Evolutionary conservation across 2,113 vertebrate species (phyloP).

Genomic region (Tetrax tetrax): DNA sequence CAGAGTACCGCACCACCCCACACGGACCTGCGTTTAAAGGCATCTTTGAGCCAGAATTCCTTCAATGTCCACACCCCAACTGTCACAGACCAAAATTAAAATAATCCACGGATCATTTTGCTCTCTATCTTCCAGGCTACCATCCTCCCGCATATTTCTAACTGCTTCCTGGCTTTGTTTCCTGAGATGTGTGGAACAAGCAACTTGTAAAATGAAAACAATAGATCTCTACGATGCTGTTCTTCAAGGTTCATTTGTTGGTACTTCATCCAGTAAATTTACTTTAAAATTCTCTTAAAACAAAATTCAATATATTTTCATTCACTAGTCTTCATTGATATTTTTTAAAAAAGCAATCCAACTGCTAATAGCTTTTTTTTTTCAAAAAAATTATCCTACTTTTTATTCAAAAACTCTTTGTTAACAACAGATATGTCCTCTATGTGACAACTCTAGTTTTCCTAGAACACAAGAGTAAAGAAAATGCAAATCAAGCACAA

Average conservation of each 20-base stretch:
- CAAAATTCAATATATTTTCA: background rate
- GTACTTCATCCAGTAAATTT: background rate
- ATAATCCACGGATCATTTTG: background rate
- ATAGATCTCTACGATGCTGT: background rate
- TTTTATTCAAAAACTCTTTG: background rate
- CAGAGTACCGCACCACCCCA: rapidly evolving
- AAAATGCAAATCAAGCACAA: background rate
- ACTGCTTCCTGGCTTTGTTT: background rate
- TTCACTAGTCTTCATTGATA: background rate
- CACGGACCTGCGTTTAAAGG: background rate
- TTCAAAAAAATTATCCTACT: background rate
- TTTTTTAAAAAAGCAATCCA: background rate
- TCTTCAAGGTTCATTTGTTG: background rate
- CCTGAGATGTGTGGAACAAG: rapidly evolving
- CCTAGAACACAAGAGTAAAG: background rate
- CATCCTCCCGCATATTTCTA: background rate
- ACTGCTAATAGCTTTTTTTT: background rate
- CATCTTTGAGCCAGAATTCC: background rate
- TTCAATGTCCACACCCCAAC: background rate
- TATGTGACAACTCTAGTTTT: background rate
- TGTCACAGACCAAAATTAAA: background rate
- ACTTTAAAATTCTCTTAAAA: background rate
- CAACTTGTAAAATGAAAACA: background rate
- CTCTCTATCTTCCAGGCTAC: background rate
- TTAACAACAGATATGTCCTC: background rate